Evolutionary conservation across 2,888 invertebrate species (phyloP).

Genomic region (Ophion costatus): DNA sequence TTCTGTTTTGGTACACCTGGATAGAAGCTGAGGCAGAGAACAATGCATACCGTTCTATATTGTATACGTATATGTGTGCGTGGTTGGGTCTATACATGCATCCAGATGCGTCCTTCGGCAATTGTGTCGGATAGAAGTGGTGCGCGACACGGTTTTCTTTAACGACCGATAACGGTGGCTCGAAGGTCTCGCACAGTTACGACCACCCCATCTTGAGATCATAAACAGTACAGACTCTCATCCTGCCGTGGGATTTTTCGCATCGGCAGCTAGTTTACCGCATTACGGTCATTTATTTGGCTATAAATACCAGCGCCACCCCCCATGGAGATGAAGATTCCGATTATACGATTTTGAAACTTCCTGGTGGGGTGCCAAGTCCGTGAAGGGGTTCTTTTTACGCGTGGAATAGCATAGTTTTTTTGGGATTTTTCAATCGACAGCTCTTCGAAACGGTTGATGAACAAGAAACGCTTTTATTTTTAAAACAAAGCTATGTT

Average conservation of each 20-base stretch:
- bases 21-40: constrained; percentile 32
- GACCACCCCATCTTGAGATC: constrained; percentile 11
- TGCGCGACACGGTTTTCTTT: constrained; percentile 27
- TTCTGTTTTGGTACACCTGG: constrained; percentile 19
- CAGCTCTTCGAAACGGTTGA: no score
- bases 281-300: constrained; percentile 22
- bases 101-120: constrained; percentile 48
- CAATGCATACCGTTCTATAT: constrained; percentile 33
- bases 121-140: constrained; percentile 41
- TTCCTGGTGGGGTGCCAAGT: neutral
- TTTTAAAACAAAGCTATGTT: no score
- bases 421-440: neutral
- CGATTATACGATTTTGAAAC: neutral
- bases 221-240: constrained; percentile 19
- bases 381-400: neutral
- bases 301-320: neutral
- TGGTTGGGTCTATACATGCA: constrained; percentile 13
- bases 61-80: constrained; percentile 35
- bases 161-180: constrained; percentile 48
- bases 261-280: neutral
- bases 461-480: no score
- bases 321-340: neutral
- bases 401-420: neutral
- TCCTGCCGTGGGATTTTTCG: neutral
- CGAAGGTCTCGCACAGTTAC: constrained; percentile 29